Conservation (phyloP, 2,888 invertebrate species). For the Drosophila quasianomalipes region DNA sequence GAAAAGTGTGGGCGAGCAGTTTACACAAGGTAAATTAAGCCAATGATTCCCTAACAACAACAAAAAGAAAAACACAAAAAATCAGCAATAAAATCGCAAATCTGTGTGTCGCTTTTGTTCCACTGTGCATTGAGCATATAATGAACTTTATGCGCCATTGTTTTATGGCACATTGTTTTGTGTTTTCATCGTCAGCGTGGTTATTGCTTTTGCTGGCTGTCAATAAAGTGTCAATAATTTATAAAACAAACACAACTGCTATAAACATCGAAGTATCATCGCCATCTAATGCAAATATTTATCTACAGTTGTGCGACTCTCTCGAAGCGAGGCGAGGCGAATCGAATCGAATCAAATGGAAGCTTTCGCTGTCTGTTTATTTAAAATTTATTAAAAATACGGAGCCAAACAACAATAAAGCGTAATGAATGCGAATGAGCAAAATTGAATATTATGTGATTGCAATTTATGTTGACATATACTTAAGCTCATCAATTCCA, state of each 20-base stretch:
- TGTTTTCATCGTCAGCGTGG: conserved; percentile 10
- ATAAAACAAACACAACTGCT: conserved; percentile 77
- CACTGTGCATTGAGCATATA: conserved; percentile 67
- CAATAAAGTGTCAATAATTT: conserved; percentile 82
- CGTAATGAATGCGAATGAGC: conserved; percentile 50
- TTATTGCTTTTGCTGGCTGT: conserved; percentile 51
- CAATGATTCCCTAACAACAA: conserved; percentile 21
- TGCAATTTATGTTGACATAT: conserved; percentile 77
- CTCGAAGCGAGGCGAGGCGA: not conserved
- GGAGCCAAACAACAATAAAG: conserved; percentile 27
- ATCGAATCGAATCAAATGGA: not conserved
- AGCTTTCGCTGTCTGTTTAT: conserved; percentile 51
- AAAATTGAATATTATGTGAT: conserved; percentile 71
- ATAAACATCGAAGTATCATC: conserved; percentile 68
- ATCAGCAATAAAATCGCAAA: conserved; percentile 11
- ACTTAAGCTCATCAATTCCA: conserved; percentile 79
- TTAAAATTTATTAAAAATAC: conserved; percentile 79
- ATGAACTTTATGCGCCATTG: conserved; percentile 68
- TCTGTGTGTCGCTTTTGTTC: conserved; percentile 40
- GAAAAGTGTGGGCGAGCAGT: not conserved
- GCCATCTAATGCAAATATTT: conserved; percentile 79
- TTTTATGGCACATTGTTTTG: conserved; percentile 54
- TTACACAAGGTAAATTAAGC: conserved; percentile 43
- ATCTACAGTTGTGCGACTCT: conserved; percentile 47
- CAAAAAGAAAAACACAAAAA: not conserved